Evolutionary conservation across 1,140 invertebrate species (phyloP), one percentile per base, ranked within the genome.

Genomic region (Protaetia brevitarsis): DNA sequence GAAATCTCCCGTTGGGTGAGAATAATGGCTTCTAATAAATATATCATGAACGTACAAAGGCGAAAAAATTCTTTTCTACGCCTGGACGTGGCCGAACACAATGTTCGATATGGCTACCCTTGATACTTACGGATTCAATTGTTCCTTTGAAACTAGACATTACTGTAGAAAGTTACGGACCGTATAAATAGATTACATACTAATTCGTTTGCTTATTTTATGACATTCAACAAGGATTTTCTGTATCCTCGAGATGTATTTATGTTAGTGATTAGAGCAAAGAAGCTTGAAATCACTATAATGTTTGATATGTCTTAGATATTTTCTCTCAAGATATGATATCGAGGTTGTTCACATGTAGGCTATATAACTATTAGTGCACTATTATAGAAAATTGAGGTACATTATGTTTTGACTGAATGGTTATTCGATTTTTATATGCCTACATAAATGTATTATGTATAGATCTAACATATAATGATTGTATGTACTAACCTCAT

Each of bases 21-120:
- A 59, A 59, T 59, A 59, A 59, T 59, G 57, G 57, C 26, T 59
- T 31, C 57, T 59, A 59, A 59, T 59, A 59, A 59, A 59, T 59
- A 59, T 59, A 59, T 59, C 57, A 59, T 31, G 26, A 28, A 31
- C 29, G 27, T 59, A 59, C 57, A 59, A 59, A 59, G 57, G 57
- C 57, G 57, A 59, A 59, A 59, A 51, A 59, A 59, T 59, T 59
- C 57, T 59, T 59, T 59, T 59, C 57, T 59, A 59, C 57, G 57
- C 27, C 29, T 59, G 57, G 26, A 59, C 57, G 27, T 29, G 10
- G 57, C 16, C 30, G 57, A 59, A 59, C 26, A 51, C 41, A 51
- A 51, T 51, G 2, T 51, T 51, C 41, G 41, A 51, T 51, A 51
- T 59, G 57, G 57, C 57, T 59, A 59, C 57, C 26, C 57, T 59